phyloP scores from a whole-genome alignment of 2,113 vertebrate species.

The Pantherophis guttatus region DNA sequence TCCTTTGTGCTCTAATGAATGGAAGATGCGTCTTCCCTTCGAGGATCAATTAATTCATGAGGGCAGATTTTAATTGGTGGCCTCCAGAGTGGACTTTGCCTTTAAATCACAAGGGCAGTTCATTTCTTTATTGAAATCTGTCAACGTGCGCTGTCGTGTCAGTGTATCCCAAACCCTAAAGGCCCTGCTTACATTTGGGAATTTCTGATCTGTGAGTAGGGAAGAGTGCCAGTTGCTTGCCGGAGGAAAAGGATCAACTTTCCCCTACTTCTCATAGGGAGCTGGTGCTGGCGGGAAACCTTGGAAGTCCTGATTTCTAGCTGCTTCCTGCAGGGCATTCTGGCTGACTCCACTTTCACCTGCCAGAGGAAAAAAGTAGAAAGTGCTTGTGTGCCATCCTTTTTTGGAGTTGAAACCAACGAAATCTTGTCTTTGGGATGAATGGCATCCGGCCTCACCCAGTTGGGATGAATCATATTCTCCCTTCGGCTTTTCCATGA shows the following conservation, averaged over 20 bases:
- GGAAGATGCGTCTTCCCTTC: not conserved
- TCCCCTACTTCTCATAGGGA: not conserved
- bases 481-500: not conserved
- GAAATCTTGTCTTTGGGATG: not conserved
- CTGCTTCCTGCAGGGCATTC: not conserved
- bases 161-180: not conserved
- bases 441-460: not conserved
- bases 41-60: not conserved
- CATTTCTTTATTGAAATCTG: not conserved
- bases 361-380: not conserved
- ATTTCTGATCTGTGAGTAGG: not conserved
- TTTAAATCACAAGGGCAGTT: not conserved
- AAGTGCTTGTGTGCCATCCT: not conserved
- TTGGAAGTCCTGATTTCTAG: not conserved
- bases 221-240: not conserved
- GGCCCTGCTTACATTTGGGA: not conserved
- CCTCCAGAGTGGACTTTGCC: not conserved
- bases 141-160: not conserved
- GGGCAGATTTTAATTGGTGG: not conserved
- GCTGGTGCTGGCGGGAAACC: not conserved
- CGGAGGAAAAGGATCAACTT: not conserved
- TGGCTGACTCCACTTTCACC: not conserved
- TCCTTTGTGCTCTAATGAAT: not conserved
- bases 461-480: constrained; percentile 4
- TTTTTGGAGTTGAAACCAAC: not conserved